A percentile compares a stretch with the other conserved stretches of the same genome.
Conservation (phyloP, 2,888 invertebrate species). For the Cataglyphis cursor region DNA sequence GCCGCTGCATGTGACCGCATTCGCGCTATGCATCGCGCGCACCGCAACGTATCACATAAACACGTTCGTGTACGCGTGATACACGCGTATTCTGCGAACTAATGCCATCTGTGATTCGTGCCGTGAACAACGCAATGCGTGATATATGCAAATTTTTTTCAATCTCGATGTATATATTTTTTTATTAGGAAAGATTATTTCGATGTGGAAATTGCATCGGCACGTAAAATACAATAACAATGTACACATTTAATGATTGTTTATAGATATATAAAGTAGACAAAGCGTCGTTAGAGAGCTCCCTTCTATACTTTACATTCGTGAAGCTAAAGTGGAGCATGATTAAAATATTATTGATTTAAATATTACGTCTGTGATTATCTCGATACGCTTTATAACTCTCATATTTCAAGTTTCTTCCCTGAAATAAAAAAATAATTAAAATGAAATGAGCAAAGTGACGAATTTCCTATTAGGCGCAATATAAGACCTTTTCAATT, state of each 20-base stretch:
- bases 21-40: slow-evolving; percentile 1
- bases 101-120: slow-evolving; percentile 81
- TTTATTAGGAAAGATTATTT: neutral
- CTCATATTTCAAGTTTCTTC: neutral
- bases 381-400: neutral
- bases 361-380: neutral
- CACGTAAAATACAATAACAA: neutral
- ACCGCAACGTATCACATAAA: slow-evolving; percentile 5
- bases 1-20: neutral
- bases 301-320: neutral
- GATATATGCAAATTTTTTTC: slow-evolving; percentile 12
- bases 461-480: neutral
- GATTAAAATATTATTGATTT: neutral
- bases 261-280: neutral
- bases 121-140: slow-evolving; percentile 71
- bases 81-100: slow-evolving; percentile 75
- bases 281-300: neutral
- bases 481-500: neutral
- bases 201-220: neutral
- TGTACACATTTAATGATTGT: neutral
- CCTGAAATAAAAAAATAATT: neutral
- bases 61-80: neutral
- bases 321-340: neutral
- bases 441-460: neutral
- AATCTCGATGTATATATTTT: no score